These are phyloP conservation scores for Streblospio benedicti DNA, from an alignment of 1,140 invertebrate genomes.

Conservation along the genomic window DNA sequence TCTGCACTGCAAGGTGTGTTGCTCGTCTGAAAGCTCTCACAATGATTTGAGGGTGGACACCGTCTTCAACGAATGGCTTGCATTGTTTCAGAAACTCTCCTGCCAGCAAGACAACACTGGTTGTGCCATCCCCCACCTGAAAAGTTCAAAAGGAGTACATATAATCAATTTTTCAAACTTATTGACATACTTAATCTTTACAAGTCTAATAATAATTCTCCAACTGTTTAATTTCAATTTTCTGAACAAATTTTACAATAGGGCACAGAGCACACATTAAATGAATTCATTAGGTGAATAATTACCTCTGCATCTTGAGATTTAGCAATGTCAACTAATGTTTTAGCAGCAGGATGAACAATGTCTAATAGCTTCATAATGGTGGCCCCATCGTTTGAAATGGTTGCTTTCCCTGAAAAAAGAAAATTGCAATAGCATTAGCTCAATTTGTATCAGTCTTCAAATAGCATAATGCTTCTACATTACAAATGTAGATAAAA, in stretches of 20 bases:
- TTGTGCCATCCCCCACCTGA: slow-evolving; percentile 95
- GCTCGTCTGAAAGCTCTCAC: slow-evolving; percentile 79
- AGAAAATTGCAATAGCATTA: neutral
- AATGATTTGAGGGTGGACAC: slow-evolving; percentile 87
- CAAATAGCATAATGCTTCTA: neutral
- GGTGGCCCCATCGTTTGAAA: slow-evolving; percentile 99
- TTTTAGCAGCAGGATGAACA: slow-evolving; percentile 95
- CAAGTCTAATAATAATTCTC: neutral
- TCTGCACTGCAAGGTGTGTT: slow-evolving; percentile 64
- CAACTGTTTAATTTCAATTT: neutral
- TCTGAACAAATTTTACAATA: no score
- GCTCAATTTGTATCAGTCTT: neutral
- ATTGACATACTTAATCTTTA: no score
- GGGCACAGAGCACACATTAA: no score
- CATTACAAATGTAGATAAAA: neutral
- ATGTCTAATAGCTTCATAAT: slow-evolving; percentile 96
- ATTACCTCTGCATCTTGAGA: slow-evolving; percentile 96
- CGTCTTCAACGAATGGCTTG: slow-evolving; percentile 93
- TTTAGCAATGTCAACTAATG: slow-evolving; percentile 96
- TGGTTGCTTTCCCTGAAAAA: slow-evolving; percentile 71
- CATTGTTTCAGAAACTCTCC: slow-evolving; percentile 92
- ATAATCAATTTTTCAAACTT: slow-evolving; percentile 9
- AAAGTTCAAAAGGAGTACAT: slow-evolving; percentile 24
- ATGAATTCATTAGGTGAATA: neutral
- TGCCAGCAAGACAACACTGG: slow-evolving; percentile 87